Percentiles rank a stretch among this genome's conserved stretches.
Conservation (phyloP, 2,888 invertebrate species). For the Aspidapion aeneum region DNA sequence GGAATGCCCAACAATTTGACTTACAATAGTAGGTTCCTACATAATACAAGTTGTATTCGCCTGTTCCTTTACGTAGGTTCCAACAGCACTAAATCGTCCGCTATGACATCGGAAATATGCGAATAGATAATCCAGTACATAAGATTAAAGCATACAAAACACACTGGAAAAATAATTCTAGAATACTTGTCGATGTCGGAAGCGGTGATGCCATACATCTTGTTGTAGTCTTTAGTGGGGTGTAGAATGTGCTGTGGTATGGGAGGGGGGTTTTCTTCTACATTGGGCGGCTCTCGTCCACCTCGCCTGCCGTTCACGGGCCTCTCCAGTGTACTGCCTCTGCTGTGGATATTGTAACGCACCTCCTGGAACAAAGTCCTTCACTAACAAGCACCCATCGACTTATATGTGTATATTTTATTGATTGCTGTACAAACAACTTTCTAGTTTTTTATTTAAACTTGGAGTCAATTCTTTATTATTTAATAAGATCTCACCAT, state of each 20-base stretch:
- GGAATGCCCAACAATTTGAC: no score
- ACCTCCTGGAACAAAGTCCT: slow-evolving; percentile 78
- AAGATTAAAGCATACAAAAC: slow-evolving; percentile 97
- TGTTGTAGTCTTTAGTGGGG: slow-evolving; percentile 89
- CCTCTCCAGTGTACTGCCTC: slow-evolving; percentile 87
- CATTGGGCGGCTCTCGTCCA: slow-evolving; percentile 53
- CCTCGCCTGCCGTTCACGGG: slow-evolving; percentile 80
- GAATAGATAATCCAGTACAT: slow-evolving; percentile 98
- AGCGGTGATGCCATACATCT: slow-evolving; percentile 86
- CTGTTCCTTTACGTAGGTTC: slow-evolving; percentile 40
- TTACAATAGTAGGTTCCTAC: no score
- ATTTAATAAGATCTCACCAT: no score
- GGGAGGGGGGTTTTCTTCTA: slow-evolving; percentile 64
- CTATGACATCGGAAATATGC: slow-evolving; percentile 93
- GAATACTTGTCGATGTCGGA: slow-evolving; percentile 99
- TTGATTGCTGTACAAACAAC: neutral
- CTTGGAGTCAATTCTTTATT: no score
- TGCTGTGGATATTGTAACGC: slow-evolving; percentile 90
- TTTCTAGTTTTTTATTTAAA: no score
- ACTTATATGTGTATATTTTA: no score
- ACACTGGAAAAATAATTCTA: slow-evolving; percentile 89
- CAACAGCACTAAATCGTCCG: slow-evolving; percentile 85
- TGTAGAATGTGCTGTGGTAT: slow-evolving; percentile 77
- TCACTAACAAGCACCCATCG: slow-evolving; percentile 59
- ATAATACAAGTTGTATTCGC: no score